A percentile compares a stretch with the other conserved stretches of the same genome.
Evolutionary conservation across 2,888 invertebrate genomes (phyloP).

Genomic region (Drosophila neotestacea): DNA sequence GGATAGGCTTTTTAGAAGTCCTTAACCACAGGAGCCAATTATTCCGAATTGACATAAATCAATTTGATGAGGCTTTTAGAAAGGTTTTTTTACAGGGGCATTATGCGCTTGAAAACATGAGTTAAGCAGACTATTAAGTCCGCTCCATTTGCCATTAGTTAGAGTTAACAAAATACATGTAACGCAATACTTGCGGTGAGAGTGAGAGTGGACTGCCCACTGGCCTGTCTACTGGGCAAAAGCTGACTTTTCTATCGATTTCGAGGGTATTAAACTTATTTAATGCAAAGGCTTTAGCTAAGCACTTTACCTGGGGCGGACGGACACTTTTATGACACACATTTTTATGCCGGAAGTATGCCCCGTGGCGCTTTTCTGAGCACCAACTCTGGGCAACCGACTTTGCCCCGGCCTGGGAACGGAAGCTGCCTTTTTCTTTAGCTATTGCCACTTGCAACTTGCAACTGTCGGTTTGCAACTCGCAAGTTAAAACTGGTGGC

Average conservation of each 20-base stretch:
- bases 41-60: constrained; percentile 29
- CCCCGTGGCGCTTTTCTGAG: constrained; percentile 56
- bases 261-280: constrained; percentile 22
- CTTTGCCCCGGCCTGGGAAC: constrained; percentile 62
- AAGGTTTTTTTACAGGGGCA: constrained; percentile 12
- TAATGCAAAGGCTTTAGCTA: constrained; percentile 22
- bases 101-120: constrained; percentile 12
- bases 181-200: constrained; percentile 6
- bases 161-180: neutral
- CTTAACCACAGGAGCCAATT: constrained; percentile 29
- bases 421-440: constrained; percentile 68
- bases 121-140: constrained; percentile 6
- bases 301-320: neutral
- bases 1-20: constrained; percentile 1
- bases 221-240: neutral
- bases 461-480: constrained; percentile 14
- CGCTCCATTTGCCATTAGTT: constrained; percentile 10
- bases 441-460: constrained; percentile 9
- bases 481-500: constrained; percentile 19
- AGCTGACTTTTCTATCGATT: constrained; percentile 18
- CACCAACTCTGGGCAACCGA: constrained; percentile 36
- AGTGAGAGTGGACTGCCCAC: constrained; percentile 20
- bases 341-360: constrained; percentile 71
- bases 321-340: constrained; percentile 65
- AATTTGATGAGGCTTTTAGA: constrained; percentile 23